Conservation (phyloP, 2,888 invertebrate genomes). For the Saturnia pavonia region DNA sequence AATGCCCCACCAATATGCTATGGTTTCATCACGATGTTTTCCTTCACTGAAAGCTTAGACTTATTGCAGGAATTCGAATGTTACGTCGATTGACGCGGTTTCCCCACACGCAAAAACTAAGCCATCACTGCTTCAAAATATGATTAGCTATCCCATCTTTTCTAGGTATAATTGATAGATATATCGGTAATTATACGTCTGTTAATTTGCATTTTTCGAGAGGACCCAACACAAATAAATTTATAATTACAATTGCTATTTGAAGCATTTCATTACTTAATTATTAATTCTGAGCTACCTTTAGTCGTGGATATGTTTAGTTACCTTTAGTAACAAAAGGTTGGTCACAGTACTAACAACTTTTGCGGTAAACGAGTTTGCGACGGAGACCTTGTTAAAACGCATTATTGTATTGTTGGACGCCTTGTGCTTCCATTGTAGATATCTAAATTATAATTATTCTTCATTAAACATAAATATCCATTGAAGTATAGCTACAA, state of each 20-base stretch:
- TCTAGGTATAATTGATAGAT: no score
- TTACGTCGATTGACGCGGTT: no score
- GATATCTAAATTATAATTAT: neutral
- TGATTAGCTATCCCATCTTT: neutral
- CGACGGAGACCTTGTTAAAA: neutral
- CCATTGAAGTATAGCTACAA: no score
- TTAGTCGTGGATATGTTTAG: neutral
- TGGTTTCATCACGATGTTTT: no score
- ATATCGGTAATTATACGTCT: neutral
- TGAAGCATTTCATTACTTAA: neutral
- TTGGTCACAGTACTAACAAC: neutral
- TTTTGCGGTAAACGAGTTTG: neutral
- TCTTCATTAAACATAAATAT: neutral
- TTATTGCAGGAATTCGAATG: no score
- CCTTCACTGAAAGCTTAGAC: no score
- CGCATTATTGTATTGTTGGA: neutral
- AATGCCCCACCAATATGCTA: no score
- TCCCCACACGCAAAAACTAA: no score
- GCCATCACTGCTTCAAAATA: no score
- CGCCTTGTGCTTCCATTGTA: conserved; percentile 1
- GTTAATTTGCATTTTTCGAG: neutral
- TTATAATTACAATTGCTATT: neutral
- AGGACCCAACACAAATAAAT: neutral
- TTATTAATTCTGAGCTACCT: neutral
- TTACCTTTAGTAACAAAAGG: neutral